These are phyloP conservation scores for Colius striatus DNA, from an alignment of 2,113 vertebrate species.

Conservation along the genomic window DNA sequence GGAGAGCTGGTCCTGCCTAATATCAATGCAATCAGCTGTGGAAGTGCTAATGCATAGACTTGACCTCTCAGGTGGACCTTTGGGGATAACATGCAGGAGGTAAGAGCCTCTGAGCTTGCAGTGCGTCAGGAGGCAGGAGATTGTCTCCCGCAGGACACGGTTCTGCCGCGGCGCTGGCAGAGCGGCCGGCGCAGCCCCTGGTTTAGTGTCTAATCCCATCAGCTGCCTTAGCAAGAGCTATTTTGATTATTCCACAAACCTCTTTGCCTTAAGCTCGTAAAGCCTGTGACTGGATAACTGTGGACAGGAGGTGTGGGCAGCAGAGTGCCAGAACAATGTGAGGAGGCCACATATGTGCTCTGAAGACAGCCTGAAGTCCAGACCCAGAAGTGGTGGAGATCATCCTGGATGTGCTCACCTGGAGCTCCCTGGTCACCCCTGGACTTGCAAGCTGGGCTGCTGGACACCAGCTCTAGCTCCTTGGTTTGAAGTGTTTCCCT, in stretches of 20 bases:
- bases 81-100: fast-evolving
- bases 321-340: fast-evolving
- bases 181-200: fast-evolving
- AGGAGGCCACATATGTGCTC: background rate
- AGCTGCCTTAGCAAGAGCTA: slow-evolving; percentile 37
- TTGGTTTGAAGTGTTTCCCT: fast-evolving
- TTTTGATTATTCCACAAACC: slow-evolving; percentile 36
- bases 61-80: background rate
- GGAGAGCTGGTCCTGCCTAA: background rate
- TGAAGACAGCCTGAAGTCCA: background rate
- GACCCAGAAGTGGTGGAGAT: background rate
- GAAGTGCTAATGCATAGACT: fast-evolving
- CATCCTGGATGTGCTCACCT: background rate
- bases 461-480: background rate
- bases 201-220: slow-evolving; percentile 36
- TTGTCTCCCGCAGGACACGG: background rate
- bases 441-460: background rate
- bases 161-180: background rate
- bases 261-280: slow-evolving; percentile 60
- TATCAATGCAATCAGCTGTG: fast-evolving
- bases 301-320: background rate
- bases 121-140: background rate
- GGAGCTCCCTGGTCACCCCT: background rate
- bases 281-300: background rate
- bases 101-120: background rate